These are phyloP conservation scores for Erethizon dorsatum DNA, from an alignment of 2,797 vertebrate species.

Conservation along the genomic window DNA sequence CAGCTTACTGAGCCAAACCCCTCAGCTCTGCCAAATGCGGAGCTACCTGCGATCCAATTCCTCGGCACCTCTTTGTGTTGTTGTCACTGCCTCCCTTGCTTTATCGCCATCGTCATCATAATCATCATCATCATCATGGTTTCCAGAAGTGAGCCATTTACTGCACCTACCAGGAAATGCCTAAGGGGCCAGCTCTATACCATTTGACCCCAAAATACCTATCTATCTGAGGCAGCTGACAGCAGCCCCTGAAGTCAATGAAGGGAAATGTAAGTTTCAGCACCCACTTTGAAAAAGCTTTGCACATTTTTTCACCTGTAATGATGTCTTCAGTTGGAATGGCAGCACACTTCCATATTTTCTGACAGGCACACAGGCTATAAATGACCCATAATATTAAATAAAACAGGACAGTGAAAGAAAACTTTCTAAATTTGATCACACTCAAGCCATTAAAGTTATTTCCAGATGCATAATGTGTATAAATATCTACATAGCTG, in stretches of 20 bases:
- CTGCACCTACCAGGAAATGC: conserved; percentile 79
- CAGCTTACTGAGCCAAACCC: conserved; percentile 86
- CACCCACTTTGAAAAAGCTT: conserved; percentile 89
- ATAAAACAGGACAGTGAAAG: conserved; percentile 89
- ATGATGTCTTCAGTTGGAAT: conserved; percentile 89
- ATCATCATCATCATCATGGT: conserved; percentile 78
- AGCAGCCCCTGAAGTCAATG: conserved; percentile 88
- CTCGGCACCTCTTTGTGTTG: conserved; percentile 74
- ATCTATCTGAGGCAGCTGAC: conserved; percentile 86
- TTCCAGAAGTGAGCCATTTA: conserved; percentile 77
- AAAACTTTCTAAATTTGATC: conserved; percentile 89
- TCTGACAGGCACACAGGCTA: conserved; percentile 89
- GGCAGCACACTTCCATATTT: conserved; percentile 89
- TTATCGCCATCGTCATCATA: conserved; percentile 56
- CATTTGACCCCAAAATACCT: conserved; percentile 84
- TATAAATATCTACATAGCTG: conserved; percentile 80
- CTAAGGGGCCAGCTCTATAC: conserved; percentile 84
- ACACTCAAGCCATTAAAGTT: conserved; percentile 77
- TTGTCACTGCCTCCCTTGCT: conserved; percentile 79
- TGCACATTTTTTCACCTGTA: conserved; percentile 90
- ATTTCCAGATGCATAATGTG: conserved; percentile 84
- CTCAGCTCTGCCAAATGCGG: conserved; percentile 83
- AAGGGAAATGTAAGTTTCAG: conserved; percentile 87
- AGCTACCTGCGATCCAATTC: conserved; percentile 83
- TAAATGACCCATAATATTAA: conserved; percentile 91